Evolutionary conservation across 1,140 invertebrate genomes (phyloP).

Genomic region (Lamellibrachia luymesi): DNA sequence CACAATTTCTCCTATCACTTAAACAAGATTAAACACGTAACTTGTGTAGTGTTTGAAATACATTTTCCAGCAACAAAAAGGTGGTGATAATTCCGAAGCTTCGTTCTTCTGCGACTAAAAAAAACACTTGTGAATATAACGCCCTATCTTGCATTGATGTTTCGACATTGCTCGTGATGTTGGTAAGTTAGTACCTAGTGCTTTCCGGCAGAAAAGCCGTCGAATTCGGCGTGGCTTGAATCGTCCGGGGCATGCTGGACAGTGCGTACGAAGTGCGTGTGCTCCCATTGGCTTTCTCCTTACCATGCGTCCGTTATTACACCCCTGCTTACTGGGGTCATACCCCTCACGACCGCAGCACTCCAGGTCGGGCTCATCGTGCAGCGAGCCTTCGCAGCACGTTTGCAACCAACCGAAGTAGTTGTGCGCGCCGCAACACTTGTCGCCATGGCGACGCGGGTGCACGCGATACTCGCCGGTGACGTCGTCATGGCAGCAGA

Average conservation of each 20-base stretch:
- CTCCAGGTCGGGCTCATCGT: background rate
- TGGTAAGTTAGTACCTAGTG: background rate
- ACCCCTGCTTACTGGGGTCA: background rate
- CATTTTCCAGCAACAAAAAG: background rate
- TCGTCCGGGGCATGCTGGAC: conserved; percentile 2
- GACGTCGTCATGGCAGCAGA: background rate
- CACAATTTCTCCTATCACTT: background rate
- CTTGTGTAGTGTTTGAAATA: background rate
- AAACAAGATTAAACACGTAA: background rate
- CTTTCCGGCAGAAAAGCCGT: background rate
- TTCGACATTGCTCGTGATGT: background rate
- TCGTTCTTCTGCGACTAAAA: background rate
- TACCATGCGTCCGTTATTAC: background rate
- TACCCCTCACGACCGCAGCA: background rate
- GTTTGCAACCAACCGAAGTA: background rate
- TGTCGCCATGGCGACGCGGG: background rate
- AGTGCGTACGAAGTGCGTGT: conserved; percentile 3
- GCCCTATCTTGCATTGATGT: background rate
- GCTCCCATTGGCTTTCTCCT: background rate
- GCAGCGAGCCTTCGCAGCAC: background rate
- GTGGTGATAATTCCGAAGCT: background rate
- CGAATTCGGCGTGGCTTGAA: background rate
- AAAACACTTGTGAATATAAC: background rate
- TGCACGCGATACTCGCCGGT: background rate
- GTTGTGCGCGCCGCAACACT: background rate